Percentiles rank a stretch among this genome's conserved stretches.
phyloP scores from a whole-genome alignment of 2,113 vertebrate species.

The Bucco capensis region DNA sequence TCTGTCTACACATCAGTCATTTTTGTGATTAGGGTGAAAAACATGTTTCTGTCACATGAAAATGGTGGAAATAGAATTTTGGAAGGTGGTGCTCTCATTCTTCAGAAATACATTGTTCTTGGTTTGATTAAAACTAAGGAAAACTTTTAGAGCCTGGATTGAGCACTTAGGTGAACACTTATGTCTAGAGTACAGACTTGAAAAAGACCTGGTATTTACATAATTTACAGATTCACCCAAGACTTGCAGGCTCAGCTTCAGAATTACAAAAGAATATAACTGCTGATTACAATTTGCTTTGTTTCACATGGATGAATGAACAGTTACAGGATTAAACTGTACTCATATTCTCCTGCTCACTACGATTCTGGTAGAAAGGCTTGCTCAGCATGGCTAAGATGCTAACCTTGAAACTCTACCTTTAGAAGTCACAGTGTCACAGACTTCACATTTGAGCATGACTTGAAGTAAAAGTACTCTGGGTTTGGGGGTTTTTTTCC shows the following conservation, averaged over 20 bases:
- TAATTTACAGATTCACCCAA: not conserved
- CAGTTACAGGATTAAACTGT: not conserved
- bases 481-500: fast-evolving
- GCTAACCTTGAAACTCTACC: not conserved
- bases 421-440: not conserved
- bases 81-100: not conserved
- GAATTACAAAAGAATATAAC: not conserved
- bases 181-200: not conserved
- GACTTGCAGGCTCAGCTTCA: not conserved
- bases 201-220: not conserved
- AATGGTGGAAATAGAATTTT: not conserved
- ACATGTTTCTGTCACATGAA: not conserved
- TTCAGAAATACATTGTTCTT: not conserved
- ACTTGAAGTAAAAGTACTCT: not conserved
- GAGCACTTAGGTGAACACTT: not conserved
- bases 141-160: not conserved
- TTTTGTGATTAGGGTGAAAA: not conserved
- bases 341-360: not conserved
- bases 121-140: not conserved
- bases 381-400: not conserved
- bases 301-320: not conserved
- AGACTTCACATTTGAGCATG: not conserved
- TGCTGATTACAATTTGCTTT: not conserved
- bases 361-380: not conserved
- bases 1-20: not conserved